phyloP scores from a whole-genome alignment of 2,888 invertebrate species.

The Rhimphoctona megacephalus region DNA sequence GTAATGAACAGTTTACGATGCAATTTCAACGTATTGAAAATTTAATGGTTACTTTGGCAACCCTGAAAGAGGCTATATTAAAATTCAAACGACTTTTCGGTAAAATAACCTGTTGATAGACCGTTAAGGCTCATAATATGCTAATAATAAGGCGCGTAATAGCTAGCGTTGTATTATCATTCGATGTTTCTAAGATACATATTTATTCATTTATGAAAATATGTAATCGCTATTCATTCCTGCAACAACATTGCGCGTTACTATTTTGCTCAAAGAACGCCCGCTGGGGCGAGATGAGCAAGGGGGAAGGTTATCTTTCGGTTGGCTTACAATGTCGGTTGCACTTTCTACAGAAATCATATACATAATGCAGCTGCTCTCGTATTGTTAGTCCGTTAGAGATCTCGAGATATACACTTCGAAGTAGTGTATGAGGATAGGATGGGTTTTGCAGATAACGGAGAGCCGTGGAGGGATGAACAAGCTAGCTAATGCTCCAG shows the following conservation, averaged over 20 bases:
- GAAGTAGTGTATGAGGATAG: conserved; percentile 24
- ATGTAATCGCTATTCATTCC: neutral
- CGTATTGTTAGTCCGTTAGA: conserved; percentile 68
- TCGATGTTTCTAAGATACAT: conserved; percentile 8
- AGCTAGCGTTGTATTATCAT: neutral
- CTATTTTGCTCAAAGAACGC: conserved; percentile 42
- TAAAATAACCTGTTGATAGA: neutral
- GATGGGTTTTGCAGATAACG: conserved; percentile 63
- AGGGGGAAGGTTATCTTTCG: conserved; percentile 52
- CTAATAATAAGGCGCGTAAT: too few species aligned
- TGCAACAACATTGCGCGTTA: conserved; percentile 1
- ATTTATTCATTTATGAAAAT: conserved; percentile 9
- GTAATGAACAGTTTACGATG: neutral
- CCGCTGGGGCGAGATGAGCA: conserved; percentile 10
- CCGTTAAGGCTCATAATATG: neutral
- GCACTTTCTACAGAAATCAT: conserved; percentile 78
- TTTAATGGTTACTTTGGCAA: neutral
- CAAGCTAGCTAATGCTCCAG: conserved; percentile 71
- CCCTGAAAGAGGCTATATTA: neutral
- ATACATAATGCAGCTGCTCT: conserved; percentile 71
- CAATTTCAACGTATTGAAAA: neutral
- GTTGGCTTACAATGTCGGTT: conserved; percentile 54
- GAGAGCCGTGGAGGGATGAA: conserved; percentile 65
- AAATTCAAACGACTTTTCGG: neutral
- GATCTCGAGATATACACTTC: conserved; percentile 59